Evolutionary conservation across 2,888 invertebrate genomes (phyloP).

Genomic region (Zaprionus lineosus): DNA sequence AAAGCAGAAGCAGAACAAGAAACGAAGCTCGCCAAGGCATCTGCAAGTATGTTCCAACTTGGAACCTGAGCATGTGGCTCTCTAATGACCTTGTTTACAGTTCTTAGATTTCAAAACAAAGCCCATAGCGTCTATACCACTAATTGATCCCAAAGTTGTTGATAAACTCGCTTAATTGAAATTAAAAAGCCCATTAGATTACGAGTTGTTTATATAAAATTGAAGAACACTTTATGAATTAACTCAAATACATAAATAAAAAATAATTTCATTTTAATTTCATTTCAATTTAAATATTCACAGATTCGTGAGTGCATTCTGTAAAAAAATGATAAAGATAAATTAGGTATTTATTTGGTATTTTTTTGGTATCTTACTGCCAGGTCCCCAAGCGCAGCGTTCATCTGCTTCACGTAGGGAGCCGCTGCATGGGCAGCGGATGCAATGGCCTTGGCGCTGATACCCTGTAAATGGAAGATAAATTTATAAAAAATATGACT

Average conservation of each 20-base stretch:
- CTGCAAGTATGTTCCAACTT: slow-evolving; percentile 34
- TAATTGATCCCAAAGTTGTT: slow-evolving; percentile 66
- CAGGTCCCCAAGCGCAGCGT: slow-evolving; percentile 35
- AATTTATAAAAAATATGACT: background rate
- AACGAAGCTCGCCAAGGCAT: slow-evolving; percentile 30
- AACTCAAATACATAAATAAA: background rate
- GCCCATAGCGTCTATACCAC: slow-evolving; percentile 19
- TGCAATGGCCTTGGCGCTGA: slow-evolving; percentile 43
- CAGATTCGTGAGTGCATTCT: slow-evolving; percentile 46
- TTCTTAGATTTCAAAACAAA: slow-evolving; percentile 67
- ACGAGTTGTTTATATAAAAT: slow-evolving; percentile 14
- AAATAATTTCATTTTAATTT: slow-evolving; percentile 2
- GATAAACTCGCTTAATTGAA: slow-evolving; percentile 62
- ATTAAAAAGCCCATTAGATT: slow-evolving; percentile 13
- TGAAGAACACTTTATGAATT: too few relatives aligned
- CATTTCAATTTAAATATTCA: too few relatives aligned
- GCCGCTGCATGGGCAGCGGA: slow-evolving; percentile 41
- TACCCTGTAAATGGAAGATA: slow-evolving; percentile 17
- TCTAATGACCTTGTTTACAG: slow-evolving; percentile 64
- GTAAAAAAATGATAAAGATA: slow-evolving; percentile 14
- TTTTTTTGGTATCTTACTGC: slow-evolving; percentile 22
- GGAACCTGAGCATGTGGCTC: slow-evolving; percentile 36
- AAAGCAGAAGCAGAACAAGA: slow-evolving; percentile 17
- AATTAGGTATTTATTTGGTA: slow-evolving; percentile 1
- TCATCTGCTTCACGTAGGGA: slow-evolving; percentile 37